phyloP scores from a whole-genome alignment of 2,888 invertebrate genomes.

The Ophion slaviceki region DNA sequence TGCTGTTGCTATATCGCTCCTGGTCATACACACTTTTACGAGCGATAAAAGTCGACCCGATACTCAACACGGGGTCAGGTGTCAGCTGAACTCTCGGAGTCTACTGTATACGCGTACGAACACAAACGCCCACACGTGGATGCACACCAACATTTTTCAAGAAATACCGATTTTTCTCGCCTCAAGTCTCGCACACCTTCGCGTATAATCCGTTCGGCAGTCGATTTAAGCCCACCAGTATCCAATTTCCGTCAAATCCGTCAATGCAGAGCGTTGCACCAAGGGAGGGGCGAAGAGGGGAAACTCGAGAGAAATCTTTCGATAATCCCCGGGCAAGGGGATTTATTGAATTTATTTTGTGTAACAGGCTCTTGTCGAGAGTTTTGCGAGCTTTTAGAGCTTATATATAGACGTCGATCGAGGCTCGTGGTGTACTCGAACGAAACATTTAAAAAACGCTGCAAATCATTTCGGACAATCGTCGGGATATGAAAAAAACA shows the following conservation, averaged over 20 bases:
- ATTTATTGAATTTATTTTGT: slow-evolving; percentile 60
- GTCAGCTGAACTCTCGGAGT: slow-evolving; percentile 55
- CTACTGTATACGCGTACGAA: slow-evolving; percentile 3
- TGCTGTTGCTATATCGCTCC: slow-evolving; percentile 35
- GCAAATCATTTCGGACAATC: not conserved
- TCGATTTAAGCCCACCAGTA: slow-evolving; percentile 50
- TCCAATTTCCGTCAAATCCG: slow-evolving; percentile 61
- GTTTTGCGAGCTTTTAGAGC: slow-evolving; percentile 36
- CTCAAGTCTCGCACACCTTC: not conserved
- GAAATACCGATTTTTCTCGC: slow-evolving; percentile 53
- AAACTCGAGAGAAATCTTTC: slow-evolving; percentile 3
- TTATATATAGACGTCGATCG: not conserved
- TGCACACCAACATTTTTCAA: slow-evolving; percentile 9
- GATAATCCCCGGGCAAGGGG: slow-evolving; percentile 19
- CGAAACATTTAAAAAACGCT: not conserved
- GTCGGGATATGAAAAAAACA: not conserved
- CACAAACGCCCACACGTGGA: slow-evolving; percentile 1
- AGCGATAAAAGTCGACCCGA: slow-evolving; percentile 68
- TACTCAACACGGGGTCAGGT: slow-evolving; percentile 59
- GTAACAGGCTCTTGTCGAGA: slow-evolving; percentile 34
- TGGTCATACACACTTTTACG: slow-evolving; percentile 58
- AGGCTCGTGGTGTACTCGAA: not conserved
- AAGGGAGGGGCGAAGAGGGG: not conserved
- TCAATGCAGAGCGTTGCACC: slow-evolving; percentile 30
- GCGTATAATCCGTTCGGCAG: slow-evolving; percentile 34